Evolutionary conservation across 2,888 invertebrate genomes (phyloP).

Genomic region (Exocentrus adspersus): DNA sequence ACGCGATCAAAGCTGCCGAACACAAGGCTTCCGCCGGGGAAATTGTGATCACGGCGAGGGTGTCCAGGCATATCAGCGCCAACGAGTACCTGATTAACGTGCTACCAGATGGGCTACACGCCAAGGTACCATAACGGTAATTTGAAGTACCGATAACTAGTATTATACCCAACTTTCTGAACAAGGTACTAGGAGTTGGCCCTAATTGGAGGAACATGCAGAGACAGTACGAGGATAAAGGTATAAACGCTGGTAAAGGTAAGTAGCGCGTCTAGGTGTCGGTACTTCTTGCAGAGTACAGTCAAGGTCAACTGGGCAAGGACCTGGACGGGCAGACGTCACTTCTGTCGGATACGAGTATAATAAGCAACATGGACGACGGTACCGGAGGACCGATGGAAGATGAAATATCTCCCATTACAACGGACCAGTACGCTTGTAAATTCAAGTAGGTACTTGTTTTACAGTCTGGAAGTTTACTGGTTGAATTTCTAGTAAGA

Average conservation of each 20-base stretch:
- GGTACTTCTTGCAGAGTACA: neutral
- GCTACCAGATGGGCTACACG: constrained; percentile 67
- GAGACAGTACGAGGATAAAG: constrained; percentile 42
- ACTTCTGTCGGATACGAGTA: neutral
- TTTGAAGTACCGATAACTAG: neutral
- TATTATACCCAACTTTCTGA: too few species aligned
- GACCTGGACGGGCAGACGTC: neutral
- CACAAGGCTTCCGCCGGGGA: constrained; percentile 69
- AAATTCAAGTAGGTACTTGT: too few species aligned
- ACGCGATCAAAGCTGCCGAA: constrained; percentile 69
- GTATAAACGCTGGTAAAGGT: too few species aligned
- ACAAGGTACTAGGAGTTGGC: constrained; percentile 57
- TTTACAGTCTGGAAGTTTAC: too few species aligned
- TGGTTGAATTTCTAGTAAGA: constrained; percentile 61
- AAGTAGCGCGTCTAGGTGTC: too few species aligned
- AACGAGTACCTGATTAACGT: constrained; percentile 70
- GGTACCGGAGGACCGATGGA: neutral
- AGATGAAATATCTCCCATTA: neutral
- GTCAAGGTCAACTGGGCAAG: neutral
- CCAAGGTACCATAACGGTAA: constrained; percentile 56
- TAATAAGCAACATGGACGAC: neutral
- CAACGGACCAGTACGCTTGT: constrained; percentile 47
- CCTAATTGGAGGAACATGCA: constrained; percentile 58
- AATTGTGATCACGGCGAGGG: constrained; percentile 69
- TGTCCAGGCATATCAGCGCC: constrained; percentile 71